Evolutionary conservation across 2,888 invertebrate species (phyloP).

Genomic region (Plagiodera versicolora): DNA sequence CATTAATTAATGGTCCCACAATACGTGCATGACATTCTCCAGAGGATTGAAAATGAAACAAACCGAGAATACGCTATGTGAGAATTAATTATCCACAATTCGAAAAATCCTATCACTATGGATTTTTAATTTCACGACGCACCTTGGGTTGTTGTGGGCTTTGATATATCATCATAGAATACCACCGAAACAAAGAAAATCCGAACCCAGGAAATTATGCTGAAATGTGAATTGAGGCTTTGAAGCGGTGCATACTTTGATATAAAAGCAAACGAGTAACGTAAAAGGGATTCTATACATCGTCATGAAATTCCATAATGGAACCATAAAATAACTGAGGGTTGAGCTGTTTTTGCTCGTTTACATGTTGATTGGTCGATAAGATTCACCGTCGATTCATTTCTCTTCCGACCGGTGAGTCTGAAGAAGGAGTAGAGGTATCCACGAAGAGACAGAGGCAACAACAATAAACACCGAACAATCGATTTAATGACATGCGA

Average conservation of each 20-base stretch:
- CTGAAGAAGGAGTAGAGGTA: constrained; percentile 34
- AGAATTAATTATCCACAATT: too few species aligned
- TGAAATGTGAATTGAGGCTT: constrained; percentile 26
- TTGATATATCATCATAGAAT: too few species aligned
- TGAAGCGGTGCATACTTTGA: constrained; percentile 25
- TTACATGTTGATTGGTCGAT: constrained; percentile 38
- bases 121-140: too few species aligned
- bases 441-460: constrained; percentile 48
- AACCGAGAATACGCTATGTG: too few species aligned
- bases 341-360: constrained; percentile 16
- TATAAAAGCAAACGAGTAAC: constrained; percentile 1
- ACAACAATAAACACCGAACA: constrained; percentile 56
- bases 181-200: constrained; percentile 19
- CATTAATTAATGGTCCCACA: too few species aligned
- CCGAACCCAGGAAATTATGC: constrained; percentile 22
- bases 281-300: constrained; percentile 15
- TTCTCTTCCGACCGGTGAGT: background rate
- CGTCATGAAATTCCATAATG: constrained; percentile 19
- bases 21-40: too few species aligned
- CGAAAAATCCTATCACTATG: too few species aligned
- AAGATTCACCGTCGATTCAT: background rate
- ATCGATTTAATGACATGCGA: constrained; percentile 53
- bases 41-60: too few species aligned
- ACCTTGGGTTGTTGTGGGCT: too few species aligned
- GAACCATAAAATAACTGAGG: background rate